A percentile compares a stretch with the other conserved stretches of the same genome.
phyloP scores from a whole-genome alignment of 2,113 vertebrate genomes.

The Prinia subflava region DNA sequence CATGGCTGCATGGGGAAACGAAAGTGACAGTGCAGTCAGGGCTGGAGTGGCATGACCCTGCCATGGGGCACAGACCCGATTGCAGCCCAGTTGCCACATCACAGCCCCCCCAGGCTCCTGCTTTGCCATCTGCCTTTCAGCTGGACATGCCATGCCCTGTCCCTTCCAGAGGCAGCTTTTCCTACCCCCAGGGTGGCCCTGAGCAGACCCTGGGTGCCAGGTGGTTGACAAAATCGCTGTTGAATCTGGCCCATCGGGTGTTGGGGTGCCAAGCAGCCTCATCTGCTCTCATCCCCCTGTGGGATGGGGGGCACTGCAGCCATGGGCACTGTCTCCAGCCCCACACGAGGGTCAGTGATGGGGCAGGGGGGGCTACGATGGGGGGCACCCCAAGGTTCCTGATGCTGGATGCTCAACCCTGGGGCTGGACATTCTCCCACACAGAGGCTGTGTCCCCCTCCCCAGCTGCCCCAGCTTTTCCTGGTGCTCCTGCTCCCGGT shows the following conservation, averaged over 20 bases:
- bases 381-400: neutral
- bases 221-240: neutral
- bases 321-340: neutral
- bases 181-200: too few relatives aligned
- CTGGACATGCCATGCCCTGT: neutral
- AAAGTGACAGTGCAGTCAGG: neutral
- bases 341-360: neutral
- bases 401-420: neutral
- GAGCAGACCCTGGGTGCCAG: neutral
- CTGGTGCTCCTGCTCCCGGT: neutral
- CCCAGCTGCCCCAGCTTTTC: neutral
- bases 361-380: rapidly evolving
- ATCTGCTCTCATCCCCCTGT: neutral
- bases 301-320: too few relatives aligned
- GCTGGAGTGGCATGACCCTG: rapidly evolving
- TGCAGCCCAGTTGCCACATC: rapidly evolving
- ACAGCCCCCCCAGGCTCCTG: neutral
- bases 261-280: neutral
- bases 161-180: neutral
- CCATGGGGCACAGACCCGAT: neutral
- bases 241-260: neutral
- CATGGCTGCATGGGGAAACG: neutral
- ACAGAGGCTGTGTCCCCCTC: neutral
- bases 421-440: neutral
- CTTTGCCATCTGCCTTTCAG: neutral